phyloP scores from a whole-genome alignment of 2,888 invertebrate genomes.

The Agriopis marginaria region DNA sequence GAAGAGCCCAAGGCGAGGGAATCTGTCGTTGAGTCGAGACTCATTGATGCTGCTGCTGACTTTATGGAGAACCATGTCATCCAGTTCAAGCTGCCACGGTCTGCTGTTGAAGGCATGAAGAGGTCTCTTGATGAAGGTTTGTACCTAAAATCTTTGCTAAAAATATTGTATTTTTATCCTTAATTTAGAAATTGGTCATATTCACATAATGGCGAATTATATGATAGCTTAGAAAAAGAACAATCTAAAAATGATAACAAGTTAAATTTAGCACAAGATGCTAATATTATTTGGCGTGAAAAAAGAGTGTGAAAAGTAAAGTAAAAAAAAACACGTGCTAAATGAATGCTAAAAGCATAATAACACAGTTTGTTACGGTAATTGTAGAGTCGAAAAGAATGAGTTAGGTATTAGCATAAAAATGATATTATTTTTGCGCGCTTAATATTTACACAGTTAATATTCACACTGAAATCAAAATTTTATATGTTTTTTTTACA shows the following conservation, averaged over 20 bases:
- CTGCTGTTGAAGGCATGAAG: slow-evolving; percentile 91
- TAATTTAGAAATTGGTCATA: neutral
- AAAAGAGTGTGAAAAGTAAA: slow-evolving; percentile 34
- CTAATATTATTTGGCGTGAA: slow-evolving; percentile 1
- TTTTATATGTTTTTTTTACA: neutral
- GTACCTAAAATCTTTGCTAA: neutral
- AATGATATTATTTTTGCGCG: neutral
- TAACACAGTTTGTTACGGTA: slow-evolving; percentile 18
- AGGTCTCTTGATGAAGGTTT: slow-evolving; percentile 93
- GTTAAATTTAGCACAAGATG: neutral
- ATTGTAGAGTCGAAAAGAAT: slow-evolving; percentile 18
- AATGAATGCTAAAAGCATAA: slow-evolving; percentile 41
- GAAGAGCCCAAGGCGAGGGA: slow-evolving; percentile 91
- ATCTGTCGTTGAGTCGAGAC: slow-evolving; percentile 90
- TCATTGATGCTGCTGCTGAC: slow-evolving; percentile 91
- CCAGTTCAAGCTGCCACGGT: slow-evolving; percentile 92
- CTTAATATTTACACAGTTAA: neutral
- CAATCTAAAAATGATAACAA: neutral
- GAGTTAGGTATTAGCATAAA: slow-evolving; percentile 10
- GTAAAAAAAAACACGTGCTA: slow-evolving; percentile 29
- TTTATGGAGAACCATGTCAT: slow-evolving; percentile 93
- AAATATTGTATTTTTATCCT: too few relatives aligned
- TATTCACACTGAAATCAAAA: neutral
- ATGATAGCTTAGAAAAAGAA: neutral
- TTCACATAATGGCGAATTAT: neutral